Evolutionary conservation across 1,140 invertebrate species (phyloP), one percentile per base, ranked within the genome.

Genomic region (Apis dorsata): DNA sequence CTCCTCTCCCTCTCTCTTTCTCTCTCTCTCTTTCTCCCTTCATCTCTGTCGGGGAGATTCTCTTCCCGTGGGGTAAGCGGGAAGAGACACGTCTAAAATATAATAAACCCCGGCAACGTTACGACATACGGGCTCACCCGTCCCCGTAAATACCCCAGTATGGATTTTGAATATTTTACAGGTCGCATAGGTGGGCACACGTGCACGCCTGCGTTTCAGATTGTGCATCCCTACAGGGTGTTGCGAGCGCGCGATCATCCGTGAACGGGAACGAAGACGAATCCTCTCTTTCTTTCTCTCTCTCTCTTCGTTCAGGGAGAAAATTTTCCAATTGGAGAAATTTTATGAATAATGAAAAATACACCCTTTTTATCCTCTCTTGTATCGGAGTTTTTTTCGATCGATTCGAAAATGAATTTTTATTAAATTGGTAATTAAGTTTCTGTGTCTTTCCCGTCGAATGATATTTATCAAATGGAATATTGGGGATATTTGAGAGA

Each of bases 111-210:
- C 72, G 76, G 63, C 71, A 74, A 77, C 75, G 83, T 79, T 72
- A 79, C 86, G 71, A 78, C 79, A 68, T 73, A 87, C 85, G 76
- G 81, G 69, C 76, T 86, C 81, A 72, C 71, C 68, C 85, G 74
- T 63, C 85, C 86, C 79, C 85, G 86, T 88, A 88, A 88, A 88
- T 87, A 88, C 80, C 66, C 83, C 57, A 72, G 87, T 87, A 88
- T 88, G 86, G 86, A 88, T 88, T 88, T 88, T 87, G 86, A 88
- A 88, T 87, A 88, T 88, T 87, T 88, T 85, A 88, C 76, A 63
- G 75, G 34, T 74, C 63, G 49, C 59, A 44, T 55, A 71, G 75
- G 68, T 71, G 34, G 28, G 68, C 76, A 79, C 69, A 55, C 76
- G 76, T 57, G 76, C 49, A 69, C 57, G 28, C 44, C 73, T 34